phyloP scores from a whole-genome alignment of 2,797 vertebrate genomes.

The Semotilus atromaculatus region DNA sequence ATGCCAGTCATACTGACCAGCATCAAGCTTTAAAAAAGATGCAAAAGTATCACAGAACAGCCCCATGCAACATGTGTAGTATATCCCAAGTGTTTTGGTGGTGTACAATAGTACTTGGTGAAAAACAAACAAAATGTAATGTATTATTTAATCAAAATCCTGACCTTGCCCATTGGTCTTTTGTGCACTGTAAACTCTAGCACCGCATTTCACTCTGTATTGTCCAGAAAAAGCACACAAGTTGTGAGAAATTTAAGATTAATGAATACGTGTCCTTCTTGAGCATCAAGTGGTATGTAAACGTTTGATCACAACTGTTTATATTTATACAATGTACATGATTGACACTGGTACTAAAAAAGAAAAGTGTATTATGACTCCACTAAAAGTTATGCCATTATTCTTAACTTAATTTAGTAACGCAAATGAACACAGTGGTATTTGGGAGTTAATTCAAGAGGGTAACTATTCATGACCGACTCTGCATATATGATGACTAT shows the following conservation, averaged over 20 bases:
- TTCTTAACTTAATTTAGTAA: background rate
- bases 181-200: background rate
- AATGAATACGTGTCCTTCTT: background rate
- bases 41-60: no score
- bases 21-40: background rate
- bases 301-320: background rate
- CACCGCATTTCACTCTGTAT: background rate
- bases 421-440: background rate
- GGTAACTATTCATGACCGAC: background rate
- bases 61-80: no score
- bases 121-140: no score
- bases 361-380: background rate
- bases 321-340: background rate
- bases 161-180: background rate
- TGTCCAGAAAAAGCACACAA: background rate
- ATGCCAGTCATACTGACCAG: background rate
- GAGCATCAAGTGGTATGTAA: no score
- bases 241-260: background rate
- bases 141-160: no score
- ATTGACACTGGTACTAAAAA: background rate
- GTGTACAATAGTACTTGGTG: no score
- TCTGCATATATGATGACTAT: constrained; percentile 10
- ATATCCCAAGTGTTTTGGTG: no score
- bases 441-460: background rate
- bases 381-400: background rate